A percentile compares a stretch with the other conserved stretches of the same genome.
Evolutionary conservation across 2,888 invertebrate species (phyloP).

Genomic region (Athalia rosae): DNA sequence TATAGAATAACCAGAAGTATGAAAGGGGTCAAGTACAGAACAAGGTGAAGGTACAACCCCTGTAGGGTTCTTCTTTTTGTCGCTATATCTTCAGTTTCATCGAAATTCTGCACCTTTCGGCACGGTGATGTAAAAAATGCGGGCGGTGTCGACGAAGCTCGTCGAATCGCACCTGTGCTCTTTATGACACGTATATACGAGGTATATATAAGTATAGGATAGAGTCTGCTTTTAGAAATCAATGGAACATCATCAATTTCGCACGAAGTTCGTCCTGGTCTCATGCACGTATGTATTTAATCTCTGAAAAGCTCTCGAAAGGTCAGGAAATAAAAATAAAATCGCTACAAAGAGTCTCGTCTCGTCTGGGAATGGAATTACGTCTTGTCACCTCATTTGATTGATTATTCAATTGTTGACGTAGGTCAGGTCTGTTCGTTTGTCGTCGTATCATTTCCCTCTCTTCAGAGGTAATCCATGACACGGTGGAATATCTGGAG

Average conservation of each 20-base stretch:
- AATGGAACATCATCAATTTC: slow-evolving; percentile 1
- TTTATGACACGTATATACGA: no score
- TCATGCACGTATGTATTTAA: not conserved
- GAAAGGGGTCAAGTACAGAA: slow-evolving; percentile 23
- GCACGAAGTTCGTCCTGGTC: not conserved
- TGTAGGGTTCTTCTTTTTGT: not conserved
- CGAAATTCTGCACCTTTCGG: slow-evolving; percentile 22
- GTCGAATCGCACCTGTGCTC: slow-evolving; percentile 25
- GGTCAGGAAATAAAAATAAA: no score
- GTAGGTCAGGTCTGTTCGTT: no score
- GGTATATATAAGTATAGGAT: not conserved
- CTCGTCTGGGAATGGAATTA: no score
- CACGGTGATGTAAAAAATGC: not conserved
- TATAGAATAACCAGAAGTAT: slow-evolving; percentile 4
- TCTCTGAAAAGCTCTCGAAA: no score
- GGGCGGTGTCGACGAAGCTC: slow-evolving; percentile 29
- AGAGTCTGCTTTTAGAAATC: not conserved
- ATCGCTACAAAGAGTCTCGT: no score
- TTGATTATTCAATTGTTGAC: no score
- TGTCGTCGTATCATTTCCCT: no score
- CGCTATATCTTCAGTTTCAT: slow-evolving; percentile 2
- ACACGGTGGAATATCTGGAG: no score
- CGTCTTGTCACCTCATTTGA: no score
- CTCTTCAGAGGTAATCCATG: no score
- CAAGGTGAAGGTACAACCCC: slow-evolving; percentile 8